Base-by-base conservation (phyloP, 2,888 invertebrate species). In the Acleris emargana region DNA sequence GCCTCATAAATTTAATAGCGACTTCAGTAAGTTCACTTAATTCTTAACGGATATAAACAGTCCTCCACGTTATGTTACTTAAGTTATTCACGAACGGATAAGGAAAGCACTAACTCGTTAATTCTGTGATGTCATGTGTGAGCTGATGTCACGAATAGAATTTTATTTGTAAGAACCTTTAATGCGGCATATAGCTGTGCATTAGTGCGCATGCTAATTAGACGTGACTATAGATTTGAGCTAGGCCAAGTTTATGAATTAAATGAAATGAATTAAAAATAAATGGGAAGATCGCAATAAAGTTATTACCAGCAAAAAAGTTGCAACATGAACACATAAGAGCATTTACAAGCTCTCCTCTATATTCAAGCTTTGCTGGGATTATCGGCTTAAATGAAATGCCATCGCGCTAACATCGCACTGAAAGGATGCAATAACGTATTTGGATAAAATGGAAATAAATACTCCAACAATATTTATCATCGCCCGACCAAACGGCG, bases 1-100 rank as follows among this genome's bases (percentile, higher is more conserved):
- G 50, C 66, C 60, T 66, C 66, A 52, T 66, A 66, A 66, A 66
- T 64, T 64, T 55, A 57, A 61, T 66, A 61, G 60, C 66, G 53
- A 61, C 55, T 57, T 61, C 43, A 61, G 60, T 47, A 25, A 25
- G 55, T 52, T 28, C 60, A 32, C 50, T 66, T 61, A 57, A 47
- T 61, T 57, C 55, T 25, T 47, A 57, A 57, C 45, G 61, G 47
- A 52, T 61, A 61, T 57, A 60, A 66, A 66, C 61, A 61, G 47
- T 38, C 57, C 32, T 25, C 22, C 22, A 22, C 5, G 43, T 38
- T 1, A 18, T 9, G 42, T 55, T 20, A 18, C 42, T 28, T 42
- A 13, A 42, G 16, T 7, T 42, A 38, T 38, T 16, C 6, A 53
- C 20, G 4, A 16, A 43, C 1, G n/a, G 2, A 42, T 47, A 3